Evolutionary conservation across 2,888 invertebrate species (phyloP), one percentile per base, ranked within the genome.

Genomic region (Dioctria linearis): DNA sequence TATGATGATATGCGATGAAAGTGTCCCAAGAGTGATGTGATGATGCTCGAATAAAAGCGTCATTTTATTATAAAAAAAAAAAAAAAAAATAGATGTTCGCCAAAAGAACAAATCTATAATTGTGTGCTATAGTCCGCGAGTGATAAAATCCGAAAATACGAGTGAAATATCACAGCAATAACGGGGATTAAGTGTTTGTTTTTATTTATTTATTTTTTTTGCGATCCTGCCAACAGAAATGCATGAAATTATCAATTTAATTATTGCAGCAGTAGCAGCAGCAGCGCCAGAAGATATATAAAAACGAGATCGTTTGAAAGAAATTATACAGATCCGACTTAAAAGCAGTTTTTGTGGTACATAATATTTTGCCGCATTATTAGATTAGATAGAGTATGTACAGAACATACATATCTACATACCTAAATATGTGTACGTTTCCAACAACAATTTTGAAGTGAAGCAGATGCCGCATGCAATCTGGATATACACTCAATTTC

Each of bases 401-500:
- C 25, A 25, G 25, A 1, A 25, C 25, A 25, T 25, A 25, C 2
- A 25, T 25, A 25, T 25, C 1, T 25, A 25, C 25, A 25, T 25
- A 25, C 25, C 25, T 25, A 25, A 25, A 25, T 25, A 25, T 25
- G 25, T 25, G 25, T 25, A 25, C 25, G 25, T 25, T 25, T 25
- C 54, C 8, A 11, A 54, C 54, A 11, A 11, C 54, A n/a, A 54
- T 3, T n/a, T 54, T 8, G 11, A 54, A 54, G 8, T n/a, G 6
- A 4, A 54, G 54, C 54, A 54, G 37, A 69, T 69, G 69, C 49
- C 69, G 69, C 25, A 39, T 69, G 49, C 25, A 39, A 51, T 51
- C 51, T 69, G 69, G 69, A 69, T 43, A 49, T 69, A 37, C 37
- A 51, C n/a, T n/a, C 2, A 25, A 25, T 25, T 25, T 25, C 25